These are phyloP conservation scores for Menidia beryllina DNA, from an alignment of 2,113 vertebrate species.

Conservation along the genomic window DNA sequence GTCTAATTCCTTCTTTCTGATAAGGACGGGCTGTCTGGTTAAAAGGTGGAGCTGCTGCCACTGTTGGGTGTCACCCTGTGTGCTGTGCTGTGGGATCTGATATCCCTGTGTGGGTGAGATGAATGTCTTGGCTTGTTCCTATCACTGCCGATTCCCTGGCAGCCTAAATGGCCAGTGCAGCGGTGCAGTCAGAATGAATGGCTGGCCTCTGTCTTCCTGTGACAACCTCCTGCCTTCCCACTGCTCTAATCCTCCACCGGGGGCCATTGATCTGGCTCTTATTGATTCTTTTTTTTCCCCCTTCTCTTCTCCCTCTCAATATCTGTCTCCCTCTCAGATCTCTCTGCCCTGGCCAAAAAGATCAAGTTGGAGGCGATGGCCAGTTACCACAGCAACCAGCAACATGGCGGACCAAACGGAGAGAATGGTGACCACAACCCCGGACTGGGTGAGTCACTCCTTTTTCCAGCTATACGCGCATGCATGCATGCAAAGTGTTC, in stretches of 20 bases:
- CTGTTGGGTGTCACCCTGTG: constrained; percentile 30
- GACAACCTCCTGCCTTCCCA: constrained; percentile 77
- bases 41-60: constrained; percentile 47
- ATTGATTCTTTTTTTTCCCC: constrained; percentile 71
- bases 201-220: constrained; percentile 74
- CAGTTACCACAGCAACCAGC: constrained; percentile 92
- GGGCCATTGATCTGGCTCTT: constrained; percentile 75
- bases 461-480: neutral
- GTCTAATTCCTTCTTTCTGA: constrained; percentile 32
- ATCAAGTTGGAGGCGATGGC: constrained; percentile 98
- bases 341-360: constrained; percentile 97
- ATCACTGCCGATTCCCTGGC: constrained; percentile 71
- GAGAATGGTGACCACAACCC: constrained; percentile 95
- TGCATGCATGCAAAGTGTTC: constrained; percentile 7
- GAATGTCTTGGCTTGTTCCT: constrained; percentile 76
- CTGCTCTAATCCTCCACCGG: constrained; percentile 74
- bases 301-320: constrained; percentile 30
- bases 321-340: constrained; percentile 79
- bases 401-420: constrained; percentile 90
- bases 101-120: constrained; percentile 76
- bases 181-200: constrained; percentile 77
- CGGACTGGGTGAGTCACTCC: constrained; percentile 88
- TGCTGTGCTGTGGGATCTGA: constrained; percentile 62
- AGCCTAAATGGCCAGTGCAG: constrained; percentile 75
- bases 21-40: constrained; percentile 42